Conservation (phyloP, 2,888 invertebrate species). For the Leucoptera coffeella region DNA sequence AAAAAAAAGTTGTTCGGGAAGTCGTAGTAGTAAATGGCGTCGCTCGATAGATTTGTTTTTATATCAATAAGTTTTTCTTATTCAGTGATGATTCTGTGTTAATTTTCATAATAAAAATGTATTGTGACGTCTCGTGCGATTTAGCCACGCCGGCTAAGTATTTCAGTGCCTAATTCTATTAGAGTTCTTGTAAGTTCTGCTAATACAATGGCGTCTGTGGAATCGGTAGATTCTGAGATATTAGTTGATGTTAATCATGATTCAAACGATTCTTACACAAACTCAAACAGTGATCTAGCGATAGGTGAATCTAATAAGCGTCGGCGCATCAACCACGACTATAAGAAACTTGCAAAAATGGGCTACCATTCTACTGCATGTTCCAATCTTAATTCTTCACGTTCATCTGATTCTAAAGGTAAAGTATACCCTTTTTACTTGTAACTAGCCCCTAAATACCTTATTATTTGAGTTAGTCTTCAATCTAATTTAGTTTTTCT, state of each 20-base stretch:
- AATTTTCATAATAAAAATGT: too few species aligned
- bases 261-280: conserved; percentile 19
- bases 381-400: conserved; percentile 24
- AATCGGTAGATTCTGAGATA: conserved; percentile 33
- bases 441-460: too few species aligned
- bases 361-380: conserved; percentile 43
- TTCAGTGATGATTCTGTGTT: neutral
- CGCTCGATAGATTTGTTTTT: conserved; percentile 47
- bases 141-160: too few species aligned
- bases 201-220: conserved; percentile 47
- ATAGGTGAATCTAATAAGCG: conserved; percentile 37
- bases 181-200: neutral
- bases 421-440: conserved; percentile 7
- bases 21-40: conserved; percentile 32
- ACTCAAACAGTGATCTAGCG: conserved; percentile 22
- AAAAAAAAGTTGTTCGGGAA: too few species aligned
- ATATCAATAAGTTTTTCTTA: conserved; percentile 28
- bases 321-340: conserved; percentile 36
- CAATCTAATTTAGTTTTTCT: too few species aligned
- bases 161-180: too few species aligned
- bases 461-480: too few species aligned
- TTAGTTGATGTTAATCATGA: conserved; percentile 39
- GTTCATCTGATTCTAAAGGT: conserved; percentile 34
- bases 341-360: conserved; percentile 38
- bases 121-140: too few species aligned